Evolutionary conservation across 2,113 vertebrate species (phyloP), one percentile per base, ranked within the genome.

Genomic region (Aspidoscelis tigris): DNA sequence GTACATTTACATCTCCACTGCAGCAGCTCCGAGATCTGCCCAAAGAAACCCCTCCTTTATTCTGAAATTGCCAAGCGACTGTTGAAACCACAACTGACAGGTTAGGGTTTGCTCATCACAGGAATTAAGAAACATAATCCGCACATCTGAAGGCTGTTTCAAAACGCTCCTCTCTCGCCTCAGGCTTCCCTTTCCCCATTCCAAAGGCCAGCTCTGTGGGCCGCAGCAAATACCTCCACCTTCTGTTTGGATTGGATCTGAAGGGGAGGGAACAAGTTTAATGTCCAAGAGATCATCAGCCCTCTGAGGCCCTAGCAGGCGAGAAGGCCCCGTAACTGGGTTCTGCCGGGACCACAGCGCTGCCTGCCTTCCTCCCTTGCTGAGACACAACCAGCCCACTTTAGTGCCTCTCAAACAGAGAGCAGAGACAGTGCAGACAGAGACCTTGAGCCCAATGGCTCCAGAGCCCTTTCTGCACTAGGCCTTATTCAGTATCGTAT

Each of bases 61-160:
- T 21, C 16, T 39, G 12, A 26, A 70, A 18, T 33, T 39, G 47
- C 53, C 2, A 7, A 43, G 33, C 53, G 39, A n/a, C 64, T 53
- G 22, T 76, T 83, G n/a, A 75, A 71, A 53, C 43, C 7, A 11
- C 58, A 61, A 61, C 64, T 82, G 44, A 78, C 65, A 68, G 68
- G 20, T 21, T n/a, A 21, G 53, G 39, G 26, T 55, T 55, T 82
- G 58, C 53, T 73, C 55, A 43, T 22, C 41, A 16, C n/a, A 66
- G 44, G 22, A 22, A 33, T 86, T 86, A 20, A 26, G 80, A 78
- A 82, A 86, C 4, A 12, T 72, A 82, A 71, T 26, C 39, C 21
- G 8, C 55, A 50, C 55, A 50, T 10, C 43, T 73, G 39, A 71
- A 12, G 2, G 3, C 12, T 72, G n/a, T 43, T 87, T 83, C 75